Evolutionary conservation across 2,113 vertebrate genomes (phyloP).

Genomic region (Agapornis roseicollis): DNA sequence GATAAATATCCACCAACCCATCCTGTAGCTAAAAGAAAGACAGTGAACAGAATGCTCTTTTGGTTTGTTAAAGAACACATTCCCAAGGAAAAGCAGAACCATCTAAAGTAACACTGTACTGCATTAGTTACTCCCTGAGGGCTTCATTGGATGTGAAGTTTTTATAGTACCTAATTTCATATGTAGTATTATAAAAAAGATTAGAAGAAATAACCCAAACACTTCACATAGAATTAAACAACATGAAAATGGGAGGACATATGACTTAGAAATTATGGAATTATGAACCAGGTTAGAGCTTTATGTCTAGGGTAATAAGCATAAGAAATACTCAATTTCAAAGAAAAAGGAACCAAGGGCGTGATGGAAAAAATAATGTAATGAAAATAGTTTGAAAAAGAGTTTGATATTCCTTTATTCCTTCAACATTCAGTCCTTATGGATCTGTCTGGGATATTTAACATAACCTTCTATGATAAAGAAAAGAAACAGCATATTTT

Average conservation of each 20-base stretch:
- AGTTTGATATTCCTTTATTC: neutral
- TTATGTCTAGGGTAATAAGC: neutral
- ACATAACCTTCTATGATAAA: neutral
- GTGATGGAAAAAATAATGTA: neutral
- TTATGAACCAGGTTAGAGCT: neutral
- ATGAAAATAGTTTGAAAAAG: neutral
- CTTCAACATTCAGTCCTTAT: neutral
- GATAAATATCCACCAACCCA: neutral
- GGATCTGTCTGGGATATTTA: neutral
- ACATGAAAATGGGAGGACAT: neutral
- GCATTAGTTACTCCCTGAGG: neutral
- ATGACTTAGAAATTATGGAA: neutral
- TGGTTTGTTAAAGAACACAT: neutral
- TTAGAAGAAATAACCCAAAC: constrained; percentile 11
- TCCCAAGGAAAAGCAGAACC: neutral
- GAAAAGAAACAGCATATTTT: neutral
- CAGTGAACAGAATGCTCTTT: neutral
- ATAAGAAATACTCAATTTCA: neutral
- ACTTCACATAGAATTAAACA: neutral
- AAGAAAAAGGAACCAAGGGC: neutral
- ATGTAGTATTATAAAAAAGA: neutral
- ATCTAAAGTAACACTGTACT: neutral
- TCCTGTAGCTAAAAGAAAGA: neutral
- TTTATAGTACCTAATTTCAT: neutral
- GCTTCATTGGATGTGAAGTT: neutral